Evolutionary conservation across 1,140 invertebrate genomes (phyloP).

Genomic region (Orius insidiosus): DNA sequence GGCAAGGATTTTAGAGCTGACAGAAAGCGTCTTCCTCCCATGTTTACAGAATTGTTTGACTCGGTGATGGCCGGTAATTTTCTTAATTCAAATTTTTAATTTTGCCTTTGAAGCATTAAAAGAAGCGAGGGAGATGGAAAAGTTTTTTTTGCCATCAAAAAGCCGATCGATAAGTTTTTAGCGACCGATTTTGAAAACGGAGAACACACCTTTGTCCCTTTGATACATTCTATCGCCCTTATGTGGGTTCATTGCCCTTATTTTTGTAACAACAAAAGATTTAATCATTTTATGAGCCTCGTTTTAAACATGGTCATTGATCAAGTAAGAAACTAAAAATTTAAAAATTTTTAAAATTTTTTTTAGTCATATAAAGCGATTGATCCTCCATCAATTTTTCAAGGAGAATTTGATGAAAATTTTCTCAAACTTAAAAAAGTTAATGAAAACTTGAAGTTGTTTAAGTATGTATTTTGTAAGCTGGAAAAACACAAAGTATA

Average conservation of each 20-base stretch:
- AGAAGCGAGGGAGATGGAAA: conserved; percentile 47
- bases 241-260: conserved; percentile 74
- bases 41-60: conserved; percentile 46
- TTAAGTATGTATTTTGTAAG: too few relatives aligned
- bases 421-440: conserved; percentile 31
- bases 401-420: conserved; percentile 49
- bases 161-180: conserved; percentile 51
- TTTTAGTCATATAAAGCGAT: conserved; percentile 23
- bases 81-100: not conserved
- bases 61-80: conserved; percentile 38
- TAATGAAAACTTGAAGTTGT: conserved; percentile 30
- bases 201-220: conserved; percentile 38
- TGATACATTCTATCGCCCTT: conserved; percentile 61
- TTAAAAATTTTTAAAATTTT: conserved; percentile 8
- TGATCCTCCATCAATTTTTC: conserved; percentile 44
- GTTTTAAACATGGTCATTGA: conserved; percentile 61
- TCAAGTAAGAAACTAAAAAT: conserved; percentile 28
- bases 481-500: too few relatives aligned
- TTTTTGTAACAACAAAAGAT: conserved; percentile 39
- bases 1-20: conserved; percentile 52
- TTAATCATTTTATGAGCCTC: conserved; percentile 51
- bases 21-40: conserved; percentile 52
- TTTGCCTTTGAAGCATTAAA: conserved; percentile 28
- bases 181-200: conserved; percentile 45
- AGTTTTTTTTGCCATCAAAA: conserved; percentile 42